phyloP scores from a whole-genome alignment of 2,797 vertebrate species.

The Lagocephalus sceleratus region DNA sequence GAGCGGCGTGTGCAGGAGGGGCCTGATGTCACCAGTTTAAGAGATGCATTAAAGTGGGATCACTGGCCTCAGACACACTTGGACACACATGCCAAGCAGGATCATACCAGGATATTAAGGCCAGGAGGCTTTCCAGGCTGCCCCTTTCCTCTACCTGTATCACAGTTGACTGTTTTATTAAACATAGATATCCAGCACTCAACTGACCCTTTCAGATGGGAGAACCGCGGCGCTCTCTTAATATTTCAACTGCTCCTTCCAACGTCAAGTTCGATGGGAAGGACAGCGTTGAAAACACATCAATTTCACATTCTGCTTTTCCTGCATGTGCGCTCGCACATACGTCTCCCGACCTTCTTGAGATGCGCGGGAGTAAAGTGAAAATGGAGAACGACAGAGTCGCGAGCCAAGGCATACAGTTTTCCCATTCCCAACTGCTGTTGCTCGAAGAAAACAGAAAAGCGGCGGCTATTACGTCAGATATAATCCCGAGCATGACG shows the following conservation, averaged over 20 bases:
- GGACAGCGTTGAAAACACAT: constrained; percentile 6
- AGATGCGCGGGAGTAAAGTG: constrained; percentile 22
- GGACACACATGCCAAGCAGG: constrained; percentile 33
- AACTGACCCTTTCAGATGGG: not conserved
- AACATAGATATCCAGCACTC: constrained; percentile 10
- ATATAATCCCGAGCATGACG: constrained; percentile 15
- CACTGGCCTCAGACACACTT: constrained; percentile 40
- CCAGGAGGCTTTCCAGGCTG: constrained; percentile 38
- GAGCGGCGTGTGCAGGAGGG: constrained; percentile 9
- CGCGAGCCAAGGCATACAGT: constrained; percentile 39
- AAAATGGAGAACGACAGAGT: constrained; percentile 24
- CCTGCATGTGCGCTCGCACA: constrained; percentile 12
- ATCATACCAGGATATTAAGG: constrained; percentile 46
- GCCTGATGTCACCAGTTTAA: constrained; percentile 42
- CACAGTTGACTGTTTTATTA: constrained; percentile 17
- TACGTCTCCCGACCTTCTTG: constrained; percentile 35
- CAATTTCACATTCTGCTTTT: constrained; percentile 53
- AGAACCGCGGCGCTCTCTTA: not conserved
- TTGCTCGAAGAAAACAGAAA: constrained; percentile 5
- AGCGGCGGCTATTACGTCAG: constrained; percentile 21
- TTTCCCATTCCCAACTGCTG: constrained; percentile 22
- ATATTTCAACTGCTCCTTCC: not conserved
- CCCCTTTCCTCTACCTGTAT: constrained; percentile 26
- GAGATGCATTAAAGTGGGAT: constrained; percentile 52
- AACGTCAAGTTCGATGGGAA: not conserved